Evolutionary conservation across 2,797 vertebrate species (phyloP), one percentile per base, ranked within the genome.

Genomic region (Hapalemur alaotrensis): DNA sequence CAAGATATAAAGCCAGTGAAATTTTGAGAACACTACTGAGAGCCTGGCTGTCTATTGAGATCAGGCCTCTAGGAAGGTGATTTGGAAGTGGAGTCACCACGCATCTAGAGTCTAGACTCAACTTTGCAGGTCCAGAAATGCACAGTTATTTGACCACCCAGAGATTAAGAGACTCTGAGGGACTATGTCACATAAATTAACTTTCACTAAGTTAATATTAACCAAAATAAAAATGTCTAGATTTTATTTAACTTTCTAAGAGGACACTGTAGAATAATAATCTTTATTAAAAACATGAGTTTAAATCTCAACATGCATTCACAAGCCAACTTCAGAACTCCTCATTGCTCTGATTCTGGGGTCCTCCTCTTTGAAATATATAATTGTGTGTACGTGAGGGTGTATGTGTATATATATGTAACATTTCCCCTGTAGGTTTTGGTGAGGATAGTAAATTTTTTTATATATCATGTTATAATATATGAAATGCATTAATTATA

Each of bases 181-280:
- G 20, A 41, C 30, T 91, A 69, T 85, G 14, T 20, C 73, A 76
- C 38, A 78, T 52, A 85, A 81, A 80, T 81, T 70, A 76, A 96
- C 76, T 91, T 87, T 82, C 48, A 70, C 38, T 85, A 61, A 61
- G 54, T 70, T 80, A 78, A 65, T 86, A 93, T 30, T 91, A 83
- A 50, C 1, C 32, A 35, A 82, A 85, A 87, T 83, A 46, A 95
- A 73, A 95, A 90, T 81, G 41, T 50, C 35, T 87, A 73, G 23
- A 84, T 87, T 87, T 52, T 89, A 15, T 69, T 97, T 93, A 89
- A 65, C 12, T 76, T 91, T 91, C 72, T 83, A 70, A 41, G n/a
- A 91, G 11, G 30, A 41, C 22, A 65, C 35, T 79, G 11, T 79
- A 90, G 59, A 78, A 72, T 80, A 91, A 43, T 73, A 28, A 82